These are phyloP conservation scores for Sciurus niger DNA, from an alignment of 2,113 vertebrate genomes.

Conservation along the genomic window DNA sequence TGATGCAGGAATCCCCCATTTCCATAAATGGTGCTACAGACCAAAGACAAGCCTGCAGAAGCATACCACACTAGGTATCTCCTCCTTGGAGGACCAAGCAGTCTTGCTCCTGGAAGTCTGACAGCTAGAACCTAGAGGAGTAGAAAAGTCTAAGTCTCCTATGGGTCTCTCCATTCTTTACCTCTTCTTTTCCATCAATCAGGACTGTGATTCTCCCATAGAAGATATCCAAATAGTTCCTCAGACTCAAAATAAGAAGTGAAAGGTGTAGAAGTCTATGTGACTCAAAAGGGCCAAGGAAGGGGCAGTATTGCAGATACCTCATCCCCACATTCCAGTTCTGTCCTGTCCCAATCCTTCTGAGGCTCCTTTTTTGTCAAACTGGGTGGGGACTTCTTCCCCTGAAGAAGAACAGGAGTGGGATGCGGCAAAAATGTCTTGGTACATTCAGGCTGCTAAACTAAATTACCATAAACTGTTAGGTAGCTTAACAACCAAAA, in stretches of 20 bases:
- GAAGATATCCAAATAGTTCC: not conserved
- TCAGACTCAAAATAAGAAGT: slow-evolving; percentile 26
- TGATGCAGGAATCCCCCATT: not conserved
- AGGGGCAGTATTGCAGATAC: not conserved
- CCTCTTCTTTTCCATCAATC: not conserved
- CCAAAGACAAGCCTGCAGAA: not conserved
- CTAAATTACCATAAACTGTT: not conserved
- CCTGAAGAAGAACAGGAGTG: not conserved
- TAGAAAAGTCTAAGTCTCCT: not conserved
- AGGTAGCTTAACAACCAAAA: not conserved
- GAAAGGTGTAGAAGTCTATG: not conserved
- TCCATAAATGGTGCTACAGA: not conserved
- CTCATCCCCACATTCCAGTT: not conserved
- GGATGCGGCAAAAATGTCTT: not conserved
- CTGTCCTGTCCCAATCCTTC: not conserved
- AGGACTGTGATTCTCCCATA: not conserved
- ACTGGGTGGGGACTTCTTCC: not conserved
- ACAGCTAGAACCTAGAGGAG: not conserved
- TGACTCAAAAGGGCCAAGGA: not conserved
- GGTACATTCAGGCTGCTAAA: not conserved
- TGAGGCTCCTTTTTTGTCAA: not conserved
- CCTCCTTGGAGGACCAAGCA: not conserved
- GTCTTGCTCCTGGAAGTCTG: not conserved
- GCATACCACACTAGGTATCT: fast-evolving
- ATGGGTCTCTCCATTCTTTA: not conserved